Evolutionary conservation across 2,888 invertebrate genomes (phyloP), one percentile per base, ranked within the genome.

Genomic region (Spialia ferax): DNA sequence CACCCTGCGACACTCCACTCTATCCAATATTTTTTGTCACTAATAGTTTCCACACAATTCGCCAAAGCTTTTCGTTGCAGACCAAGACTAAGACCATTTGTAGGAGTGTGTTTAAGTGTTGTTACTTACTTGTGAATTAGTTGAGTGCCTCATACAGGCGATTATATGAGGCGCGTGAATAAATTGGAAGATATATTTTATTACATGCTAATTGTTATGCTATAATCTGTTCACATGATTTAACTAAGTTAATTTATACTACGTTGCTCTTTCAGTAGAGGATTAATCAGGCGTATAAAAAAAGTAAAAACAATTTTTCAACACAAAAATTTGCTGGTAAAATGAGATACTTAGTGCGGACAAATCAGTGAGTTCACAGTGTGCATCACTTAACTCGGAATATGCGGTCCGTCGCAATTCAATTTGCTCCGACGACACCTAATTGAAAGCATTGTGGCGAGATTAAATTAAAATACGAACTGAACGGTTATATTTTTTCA

Each of bases 21-120:
- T 15, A 38, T 38, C 38, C 48, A 59, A 65, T 65, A 65, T 65
- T 65, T 63, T 64, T 64, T 59, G 57, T 35, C 50, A 59, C 56
- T 29, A 50, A 45, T 61, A 50, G 61, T 38, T 57, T 65, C 57
- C 64, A 26, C 35, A 7, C 57, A 22, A 57, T 65, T 64, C 32
- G 32, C 48, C 18, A 26, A 32, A 18, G 50, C 50, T 38, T 59
- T 64, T 64, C 48, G 35, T 56, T 22, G 48, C 57, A 59, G 48
- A 57, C 50, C 32, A n/a, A n/a, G n/a, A n/a, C 57, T 5, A 50
- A 57, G 57, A 18, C 42, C 64, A 64, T 64, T 64, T 64, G 57
- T 50, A 57, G 57, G 48, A 32, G 64, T 64, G 57, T 56, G 48
- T 56, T 64, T 64, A 56, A 64, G 56, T 64, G 48, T 20, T 55